Conservation (phyloP, 92 coral and sea anemone species). For the Epizoanthus illoricatus region DNA sequence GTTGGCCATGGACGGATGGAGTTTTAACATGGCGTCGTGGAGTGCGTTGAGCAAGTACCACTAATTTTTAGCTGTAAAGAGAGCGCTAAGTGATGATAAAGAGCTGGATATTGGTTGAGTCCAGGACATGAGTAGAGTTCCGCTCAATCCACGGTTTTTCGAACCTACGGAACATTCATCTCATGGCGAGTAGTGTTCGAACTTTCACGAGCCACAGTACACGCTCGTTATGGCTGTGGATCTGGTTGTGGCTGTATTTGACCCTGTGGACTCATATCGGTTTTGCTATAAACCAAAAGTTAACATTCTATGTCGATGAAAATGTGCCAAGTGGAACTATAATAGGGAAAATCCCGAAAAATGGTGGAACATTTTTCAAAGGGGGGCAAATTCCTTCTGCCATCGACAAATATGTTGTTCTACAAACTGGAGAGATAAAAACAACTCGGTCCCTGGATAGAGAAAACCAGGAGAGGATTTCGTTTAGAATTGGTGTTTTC, state of each 20-base stretch:
- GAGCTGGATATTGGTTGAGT: conserved; percentile 9
- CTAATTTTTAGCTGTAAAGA: conserved; percentile 8
- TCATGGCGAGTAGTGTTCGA: conserved; percentile 23
- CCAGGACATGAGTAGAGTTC: conserved; percentile 38
- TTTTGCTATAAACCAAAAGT: conserved; percentile 40
- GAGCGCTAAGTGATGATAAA: conserved; percentile 3
- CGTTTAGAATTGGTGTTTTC: conserved; percentile 6
- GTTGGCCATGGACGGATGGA: conserved; percentile 31
- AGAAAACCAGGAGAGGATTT: conserved; percentile 53
- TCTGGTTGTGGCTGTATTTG: conserved; percentile 60
- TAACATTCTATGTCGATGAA: conserved; percentile 73
- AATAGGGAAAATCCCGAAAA: conserved; percentile 69
- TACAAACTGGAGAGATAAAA: conserved; percentile 50
- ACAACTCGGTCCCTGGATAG: conserved; percentile 69
- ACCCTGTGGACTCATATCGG: conserved; percentile 39
- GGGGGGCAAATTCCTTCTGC: background rate
- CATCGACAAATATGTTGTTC: conserved; percentile 27
- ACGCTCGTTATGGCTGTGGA: conserved; percentile 53
- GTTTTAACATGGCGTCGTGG: conserved; percentile 37
- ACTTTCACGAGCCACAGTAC: conserved; percentile 24
- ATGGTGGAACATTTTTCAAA: background rate
- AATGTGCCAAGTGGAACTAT: conserved; percentile 70
- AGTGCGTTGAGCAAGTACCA: background rate
- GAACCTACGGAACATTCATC: conserved; percentile 5
- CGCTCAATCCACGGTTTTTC: conserved; percentile 26